phyloP scores from a whole-genome alignment of 2,113 vertebrate genomes.

The Dermatemys mawii region DNA sequence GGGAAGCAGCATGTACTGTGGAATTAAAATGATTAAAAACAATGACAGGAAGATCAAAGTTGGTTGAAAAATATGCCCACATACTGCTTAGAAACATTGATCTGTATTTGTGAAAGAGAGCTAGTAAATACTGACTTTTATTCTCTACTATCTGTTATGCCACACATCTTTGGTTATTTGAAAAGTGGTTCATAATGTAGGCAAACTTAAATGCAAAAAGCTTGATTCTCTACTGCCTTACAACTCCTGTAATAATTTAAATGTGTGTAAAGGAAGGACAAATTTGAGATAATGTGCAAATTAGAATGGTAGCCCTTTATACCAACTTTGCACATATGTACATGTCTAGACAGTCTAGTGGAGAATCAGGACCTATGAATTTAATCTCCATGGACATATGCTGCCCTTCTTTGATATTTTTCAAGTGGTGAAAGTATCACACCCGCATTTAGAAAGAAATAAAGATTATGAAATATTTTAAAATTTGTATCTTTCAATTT shows the following conservation, averaged over 20 bases:
- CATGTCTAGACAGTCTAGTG: background rate
- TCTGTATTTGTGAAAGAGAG: background rate
- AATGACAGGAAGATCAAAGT: background rate
- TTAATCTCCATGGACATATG: background rate
- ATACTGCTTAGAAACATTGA: background rate
- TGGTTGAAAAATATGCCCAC: background rate
- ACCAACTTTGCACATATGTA: background rate
- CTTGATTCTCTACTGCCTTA: background rate
- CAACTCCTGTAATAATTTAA: background rate
- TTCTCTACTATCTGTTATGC: background rate
- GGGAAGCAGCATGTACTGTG: background rate
- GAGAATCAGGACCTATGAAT: background rate
- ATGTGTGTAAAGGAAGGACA: background rate
- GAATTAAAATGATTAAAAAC: background rate
- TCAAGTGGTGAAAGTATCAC: background rate
- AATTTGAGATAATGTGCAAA: background rate
- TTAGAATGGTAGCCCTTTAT: background rate
- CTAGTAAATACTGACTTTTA: background rate
- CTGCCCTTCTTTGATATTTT: background rate
- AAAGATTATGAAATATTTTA: background rate
- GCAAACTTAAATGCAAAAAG: background rate
- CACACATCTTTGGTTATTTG: background rate
- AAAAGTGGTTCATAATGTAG: background rate
- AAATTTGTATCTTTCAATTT: background rate
- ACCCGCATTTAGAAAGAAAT: background rate